Evolutionary conservation across 1,140 invertebrate genomes (phyloP), one percentile per base, ranked within the genome.

Genomic region (Drosophila simulans): DNA sequence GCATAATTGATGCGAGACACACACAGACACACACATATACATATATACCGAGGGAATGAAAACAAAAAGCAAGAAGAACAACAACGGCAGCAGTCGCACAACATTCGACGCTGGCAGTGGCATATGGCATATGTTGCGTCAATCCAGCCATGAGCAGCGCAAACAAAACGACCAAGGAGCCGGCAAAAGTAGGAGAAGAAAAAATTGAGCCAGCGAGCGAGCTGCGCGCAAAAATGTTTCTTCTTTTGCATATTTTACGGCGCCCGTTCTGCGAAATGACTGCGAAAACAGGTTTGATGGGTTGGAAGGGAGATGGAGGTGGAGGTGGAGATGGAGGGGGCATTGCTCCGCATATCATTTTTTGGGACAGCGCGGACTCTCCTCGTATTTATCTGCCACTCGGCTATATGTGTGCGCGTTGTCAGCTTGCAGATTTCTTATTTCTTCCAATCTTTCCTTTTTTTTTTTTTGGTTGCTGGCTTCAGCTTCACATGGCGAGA

Each of bases 171-270:
- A 72, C 57, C 57, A 62, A 54, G 51, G 45, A 54, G 56, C 31
- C 65, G 42, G 35, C 68, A 15, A 58, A 68, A 65, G 72, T 55
- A 74, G 48, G 4, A 49, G 53, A 57, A 62, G 49, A 56, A 40
- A 46, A 66, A 64, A 42, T 25, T 31, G 31, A 31, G 31, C 31
- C 31, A 31, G 31, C 31, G 31, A 31, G 31, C 25, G 51, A 60
- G 62, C 45, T 51, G 56, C 59, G 80, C 59, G 52, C 73, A 68
- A 75, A 88, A 81, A 88, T 76, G 56, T 68, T 83, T 60, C 80
- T 89, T 79, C 57, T 84, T 84, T 89, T 89, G 84, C 84, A 88
- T 88, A 88, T 89, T 88, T 88, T 88, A 84, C 60, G 72, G 58
- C 37, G 58, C 64, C 58, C 52, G 63, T 72, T 58, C 80, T 77